Evolutionary conservation across 2,113 vertebrate species (phyloP), one percentile per base, ranked within the genome.

Genomic region (Scomber scombrus): DNA sequence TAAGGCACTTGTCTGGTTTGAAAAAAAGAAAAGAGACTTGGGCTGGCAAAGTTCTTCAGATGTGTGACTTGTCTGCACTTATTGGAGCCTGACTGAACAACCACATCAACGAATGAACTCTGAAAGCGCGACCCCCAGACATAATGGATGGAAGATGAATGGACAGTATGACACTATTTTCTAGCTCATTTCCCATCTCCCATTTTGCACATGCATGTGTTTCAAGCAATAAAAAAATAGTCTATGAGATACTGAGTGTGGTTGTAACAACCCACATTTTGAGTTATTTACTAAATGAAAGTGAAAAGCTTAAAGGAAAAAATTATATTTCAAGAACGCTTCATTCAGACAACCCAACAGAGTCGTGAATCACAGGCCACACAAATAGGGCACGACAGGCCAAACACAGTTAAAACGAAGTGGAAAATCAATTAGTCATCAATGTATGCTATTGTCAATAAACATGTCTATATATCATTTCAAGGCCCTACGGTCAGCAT

Each of bases 371-470:
- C 86, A 88, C 50, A 75, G 60, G 29, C 45, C 45, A 52, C 62
- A 62, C 43, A 78, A 80, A 88, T 29, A 19, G 50, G 15, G 57
- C 18, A 71, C 62, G 63, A 71, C n/a, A 56, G 64, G 40, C 61
- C 51, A 75, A 91, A 87, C 45, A 65, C 29, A 78, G 68, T 86
- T 85, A 78, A 58, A 71, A 72, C 62, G 51, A 52, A 76, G 63
- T 65, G 65, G 82, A 86, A 89, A 88, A 91, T 85, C 68, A 56
- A 89, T 89, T 74, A 82, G 57, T 91, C 73, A 85, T 87, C 68
- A 77, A 43, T 69, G 74, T 29, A 70, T 69, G 79, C 40, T 77
- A 54, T 61, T 70, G 70, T 80, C 77, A 91, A 85, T 90, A 78
- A 88, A 70, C 61, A 75, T 26, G 3, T 87, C 68, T 68, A 70